These are phyloP conservation scores for Herminia tarsipennalis DNA, from an alignment of 2,888 invertebrate genomes.

Conservation along the genomic window DNA sequence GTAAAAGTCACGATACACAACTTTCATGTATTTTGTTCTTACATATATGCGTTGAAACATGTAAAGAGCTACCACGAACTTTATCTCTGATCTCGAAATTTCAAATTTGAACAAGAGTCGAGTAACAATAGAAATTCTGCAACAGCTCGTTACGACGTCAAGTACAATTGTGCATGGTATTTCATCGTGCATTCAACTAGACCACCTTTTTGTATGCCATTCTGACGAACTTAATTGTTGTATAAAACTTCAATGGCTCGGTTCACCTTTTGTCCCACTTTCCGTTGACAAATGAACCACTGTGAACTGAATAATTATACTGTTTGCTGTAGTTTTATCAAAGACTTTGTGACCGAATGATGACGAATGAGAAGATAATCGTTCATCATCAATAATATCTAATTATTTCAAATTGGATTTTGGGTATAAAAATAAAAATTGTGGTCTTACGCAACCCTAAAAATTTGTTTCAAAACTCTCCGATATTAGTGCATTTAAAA, in stretches of 20 bases:
- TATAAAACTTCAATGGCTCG: conserved; percentile 35
- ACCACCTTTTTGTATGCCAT: conserved; percentile 39
- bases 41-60: no score
- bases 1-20: no score
- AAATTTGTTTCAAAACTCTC: no score
- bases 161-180: conserved; percentile 41
- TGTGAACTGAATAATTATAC: background rate
- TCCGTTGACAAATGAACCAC: conserved; percentile 10
- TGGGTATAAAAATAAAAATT: no score
- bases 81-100: no score
- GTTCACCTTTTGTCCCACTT: conserved; percentile 36
- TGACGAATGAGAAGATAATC: background rate
- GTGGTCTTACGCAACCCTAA: no score
- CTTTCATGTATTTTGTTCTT: no score
- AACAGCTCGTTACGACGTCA: conserved; percentile 38
- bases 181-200: conserved; percentile 38
- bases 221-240: conserved; percentile 42
- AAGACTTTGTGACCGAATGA: background rate
- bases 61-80: no score
- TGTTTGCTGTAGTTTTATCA: background rate
- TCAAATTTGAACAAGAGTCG: background rate
- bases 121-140: conserved; percentile 24
- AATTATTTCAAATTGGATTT: no score
- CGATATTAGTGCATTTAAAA: no score
- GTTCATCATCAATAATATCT: background rate